A percentile compares a stretch with the other conserved stretches of the same genome.
Conservation (phyloP, 2,113 vertebrate genomes). For the Hyperoodon ampullatus region DNA sequence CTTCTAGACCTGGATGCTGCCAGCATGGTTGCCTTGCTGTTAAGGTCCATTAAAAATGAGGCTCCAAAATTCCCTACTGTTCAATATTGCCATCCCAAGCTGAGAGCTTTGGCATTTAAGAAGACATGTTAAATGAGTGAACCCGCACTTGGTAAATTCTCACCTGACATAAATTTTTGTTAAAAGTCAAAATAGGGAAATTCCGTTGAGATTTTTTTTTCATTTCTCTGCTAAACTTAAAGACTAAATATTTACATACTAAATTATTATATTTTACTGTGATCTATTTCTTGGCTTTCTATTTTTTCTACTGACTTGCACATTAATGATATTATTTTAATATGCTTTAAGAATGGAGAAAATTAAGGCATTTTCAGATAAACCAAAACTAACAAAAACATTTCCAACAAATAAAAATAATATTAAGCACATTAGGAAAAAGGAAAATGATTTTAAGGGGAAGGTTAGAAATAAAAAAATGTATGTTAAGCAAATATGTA, state of each 20-base stretch:
- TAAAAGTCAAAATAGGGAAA: background rate
- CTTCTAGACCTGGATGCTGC: background rate
- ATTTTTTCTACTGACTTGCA: too few species aligned
- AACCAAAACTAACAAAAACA: too few species aligned
- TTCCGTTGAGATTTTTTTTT: background rate
- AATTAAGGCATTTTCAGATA: too few species aligned
- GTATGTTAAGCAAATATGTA: background rate
- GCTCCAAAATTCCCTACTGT: background rate
- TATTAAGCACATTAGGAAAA: too few species aligned
- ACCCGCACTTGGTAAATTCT: background rate
- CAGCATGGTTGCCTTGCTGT: background rate
- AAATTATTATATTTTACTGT: background rate
- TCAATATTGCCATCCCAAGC: background rate
- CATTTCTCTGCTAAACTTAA: background rate
- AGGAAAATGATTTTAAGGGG: too few species aligned
- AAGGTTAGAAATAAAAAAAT: background rate
- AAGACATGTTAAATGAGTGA: background rate
- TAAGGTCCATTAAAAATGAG: background rate
- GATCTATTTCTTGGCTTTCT: too few species aligned
- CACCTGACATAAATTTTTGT: background rate
- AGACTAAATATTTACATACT: background rate
- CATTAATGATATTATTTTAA: too few species aligned
- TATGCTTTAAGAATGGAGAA: too few species aligned
- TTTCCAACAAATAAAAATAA: too few species aligned
- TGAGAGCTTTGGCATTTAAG: background rate